A percentile compares a stretch with the other conserved stretches of the same genome.
Evolutionary conservation across 30 jellyfish, hydroid and myxozoan genomes (phyloP).

Genomic region (Chrysaora quinquecirrha): DNA sequence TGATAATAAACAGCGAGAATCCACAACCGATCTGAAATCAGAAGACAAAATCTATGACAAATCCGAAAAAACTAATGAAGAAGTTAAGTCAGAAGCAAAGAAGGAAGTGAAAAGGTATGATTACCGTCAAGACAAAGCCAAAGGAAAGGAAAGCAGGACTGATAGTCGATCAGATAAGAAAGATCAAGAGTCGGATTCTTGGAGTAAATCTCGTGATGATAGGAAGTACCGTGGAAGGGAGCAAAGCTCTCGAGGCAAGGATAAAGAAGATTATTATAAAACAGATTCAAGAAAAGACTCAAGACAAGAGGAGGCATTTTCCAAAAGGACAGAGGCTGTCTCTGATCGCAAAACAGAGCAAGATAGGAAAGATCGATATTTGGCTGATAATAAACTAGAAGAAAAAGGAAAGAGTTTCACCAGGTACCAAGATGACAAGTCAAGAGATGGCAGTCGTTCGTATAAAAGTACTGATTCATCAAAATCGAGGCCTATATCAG

Average conservation of each 20-base stretch:
- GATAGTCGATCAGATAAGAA: not conserved
- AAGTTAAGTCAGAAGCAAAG: not conserved
- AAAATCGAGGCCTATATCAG: conserved; percentile 25
- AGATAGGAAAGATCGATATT: not conserved
- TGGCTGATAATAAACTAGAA: too few species aligned
- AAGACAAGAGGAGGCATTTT: not conserved
- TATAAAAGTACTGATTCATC: not conserved
- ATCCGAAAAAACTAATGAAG: not conserved
- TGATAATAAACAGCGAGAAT: not conserved
- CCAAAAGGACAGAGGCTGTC: not conserved
- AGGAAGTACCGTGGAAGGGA: not conserved
- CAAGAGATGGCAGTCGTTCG: not conserved
- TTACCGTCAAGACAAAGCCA: not conserved
- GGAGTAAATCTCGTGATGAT: conserved; percentile 15
- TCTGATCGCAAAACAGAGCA: not conserved
- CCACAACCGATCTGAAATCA: not conserved
- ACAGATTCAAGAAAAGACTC: not conserved
- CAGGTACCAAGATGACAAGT: not conserved
- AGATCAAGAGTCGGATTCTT: conserved; percentile 26
- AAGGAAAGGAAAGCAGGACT: not conserved
- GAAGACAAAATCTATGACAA: too few species aligned
- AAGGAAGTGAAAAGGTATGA: conserved; percentile 8
- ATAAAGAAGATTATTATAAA: not conserved
- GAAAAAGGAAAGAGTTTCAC: not conserved
- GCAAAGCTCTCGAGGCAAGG: conserved; percentile 12